Conservation (phyloP, 2,113 vertebrate genomes). For the Orthonyx spaldingii region DNA sequence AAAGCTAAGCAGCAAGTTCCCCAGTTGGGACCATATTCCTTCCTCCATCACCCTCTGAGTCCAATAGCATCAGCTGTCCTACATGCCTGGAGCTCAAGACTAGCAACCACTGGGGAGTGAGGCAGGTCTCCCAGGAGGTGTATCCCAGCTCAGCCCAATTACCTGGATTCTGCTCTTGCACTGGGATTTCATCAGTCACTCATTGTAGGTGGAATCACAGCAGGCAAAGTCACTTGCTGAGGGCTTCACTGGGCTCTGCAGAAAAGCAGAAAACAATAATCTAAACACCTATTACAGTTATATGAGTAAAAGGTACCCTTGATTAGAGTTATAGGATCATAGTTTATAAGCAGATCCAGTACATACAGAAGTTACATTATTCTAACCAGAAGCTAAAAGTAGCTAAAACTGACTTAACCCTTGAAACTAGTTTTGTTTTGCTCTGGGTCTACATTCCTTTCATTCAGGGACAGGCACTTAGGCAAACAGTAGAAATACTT, state of each 20-base stretch:
- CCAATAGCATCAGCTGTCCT: not conserved
- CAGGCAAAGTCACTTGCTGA: not conserved
- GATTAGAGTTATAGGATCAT: not conserved
- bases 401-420: not conserved
- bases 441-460: not conserved
- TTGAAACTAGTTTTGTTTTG: not conserved
- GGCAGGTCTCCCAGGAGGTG: not conserved
- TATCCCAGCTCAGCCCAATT: not conserved
- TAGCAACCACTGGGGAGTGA: rapidly evolving
- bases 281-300: not conserved
- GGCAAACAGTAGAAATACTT: not conserved
- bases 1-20: not conserved
- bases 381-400: not conserved
- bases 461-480: not conserved
- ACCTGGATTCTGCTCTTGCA: not conserved
- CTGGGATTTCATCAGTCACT: not conserved
- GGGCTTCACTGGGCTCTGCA: not conserved
- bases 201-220: not conserved
- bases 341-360: not conserved
- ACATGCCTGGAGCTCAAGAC: rapidly evolving
- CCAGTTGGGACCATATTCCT: rapidly evolving
- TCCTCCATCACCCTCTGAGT: not conserved
- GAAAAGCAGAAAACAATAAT: not conserved
- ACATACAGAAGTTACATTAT: rapidly evolving
- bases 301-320: not conserved